A percentile compares a stretch with the other conserved stretches of the same genome.
These are phyloP conservation scores for Leucophora obtusa DNA, from an alignment of 2,888 invertebrate species.

Conservation along the genomic window DNA sequence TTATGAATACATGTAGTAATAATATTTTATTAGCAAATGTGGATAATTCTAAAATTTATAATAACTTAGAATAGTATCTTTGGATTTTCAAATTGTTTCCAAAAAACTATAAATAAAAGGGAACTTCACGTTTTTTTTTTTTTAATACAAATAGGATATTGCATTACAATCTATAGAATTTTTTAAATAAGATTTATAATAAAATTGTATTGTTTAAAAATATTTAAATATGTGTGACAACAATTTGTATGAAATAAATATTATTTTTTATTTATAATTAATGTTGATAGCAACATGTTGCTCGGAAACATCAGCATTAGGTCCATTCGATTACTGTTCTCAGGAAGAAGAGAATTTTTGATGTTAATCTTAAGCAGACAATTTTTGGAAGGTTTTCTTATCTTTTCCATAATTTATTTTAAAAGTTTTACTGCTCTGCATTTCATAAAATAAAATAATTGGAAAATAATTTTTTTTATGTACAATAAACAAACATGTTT, in stretches of 20 bases:
- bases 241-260: no score
- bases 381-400: no score
- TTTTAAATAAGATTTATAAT: neutral
- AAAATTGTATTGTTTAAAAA: no score
- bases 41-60: neutral
- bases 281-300: constrained; percentile 7
- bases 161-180: neutral
- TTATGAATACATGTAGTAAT: neutral
- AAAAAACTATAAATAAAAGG: neutral
- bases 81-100: neutral
- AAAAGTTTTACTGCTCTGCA: no score
- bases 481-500: no score
- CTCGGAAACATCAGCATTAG: neutral
- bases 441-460: no score
- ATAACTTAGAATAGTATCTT: neutral
- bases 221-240: no score
- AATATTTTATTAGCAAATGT: neutral
- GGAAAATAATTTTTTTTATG: no score
- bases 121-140: neutral
- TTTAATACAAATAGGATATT: neutral
- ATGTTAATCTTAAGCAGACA: no score
- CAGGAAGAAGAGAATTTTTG: no score
- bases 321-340: neutral
- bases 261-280: no score
- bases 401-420: no score